Evolutionary conservation across 2,797 vertebrate genomes (phyloP).

Genomic region (Sebastes minor): DNA sequence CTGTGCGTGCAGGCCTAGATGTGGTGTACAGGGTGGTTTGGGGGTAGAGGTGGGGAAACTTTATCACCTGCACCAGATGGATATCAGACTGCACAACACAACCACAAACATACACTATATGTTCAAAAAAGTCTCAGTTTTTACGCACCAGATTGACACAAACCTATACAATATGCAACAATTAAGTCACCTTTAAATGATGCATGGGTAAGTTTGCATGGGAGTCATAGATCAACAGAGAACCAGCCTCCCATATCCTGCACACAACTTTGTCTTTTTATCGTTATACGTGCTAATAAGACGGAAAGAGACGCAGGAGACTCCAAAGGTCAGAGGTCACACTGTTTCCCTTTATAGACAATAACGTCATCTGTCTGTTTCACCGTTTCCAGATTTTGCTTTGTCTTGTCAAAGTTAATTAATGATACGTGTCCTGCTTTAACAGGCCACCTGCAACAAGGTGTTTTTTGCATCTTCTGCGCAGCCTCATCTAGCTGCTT

Average conservation of each 20-base stretch:
- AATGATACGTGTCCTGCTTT: not conserved
- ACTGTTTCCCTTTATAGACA: not conserved
- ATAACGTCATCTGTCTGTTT: not conserved
- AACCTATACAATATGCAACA: not conserved
- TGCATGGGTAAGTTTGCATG: not conserved
- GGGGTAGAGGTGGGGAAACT: not conserved
- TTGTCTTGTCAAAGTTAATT: not conserved
- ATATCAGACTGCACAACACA: not conserved
- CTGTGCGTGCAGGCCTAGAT: not conserved
- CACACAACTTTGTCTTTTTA: not conserved
- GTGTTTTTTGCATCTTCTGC: not conserved
- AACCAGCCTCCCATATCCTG: not conserved
- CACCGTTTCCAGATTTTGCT: not conserved
- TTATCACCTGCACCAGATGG: not conserved
- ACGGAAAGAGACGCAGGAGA: not conserved
- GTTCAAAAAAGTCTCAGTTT: not conserved
- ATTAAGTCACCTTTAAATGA: not conserved
- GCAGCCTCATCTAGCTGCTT: not conserved
- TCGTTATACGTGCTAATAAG: not conserved
- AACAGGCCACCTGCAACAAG: not conserved
- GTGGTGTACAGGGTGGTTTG: not conserved
- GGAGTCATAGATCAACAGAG: not conserved
- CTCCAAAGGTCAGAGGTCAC: slow-evolving; percentile 48
- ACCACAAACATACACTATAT: not conserved
- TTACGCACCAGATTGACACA: not conserved